Evolutionary conservation across 2,888 invertebrate species (phyloP), one percentile per base, ranked within the genome.

Genomic region (Cheilosia variabilis): DNA sequence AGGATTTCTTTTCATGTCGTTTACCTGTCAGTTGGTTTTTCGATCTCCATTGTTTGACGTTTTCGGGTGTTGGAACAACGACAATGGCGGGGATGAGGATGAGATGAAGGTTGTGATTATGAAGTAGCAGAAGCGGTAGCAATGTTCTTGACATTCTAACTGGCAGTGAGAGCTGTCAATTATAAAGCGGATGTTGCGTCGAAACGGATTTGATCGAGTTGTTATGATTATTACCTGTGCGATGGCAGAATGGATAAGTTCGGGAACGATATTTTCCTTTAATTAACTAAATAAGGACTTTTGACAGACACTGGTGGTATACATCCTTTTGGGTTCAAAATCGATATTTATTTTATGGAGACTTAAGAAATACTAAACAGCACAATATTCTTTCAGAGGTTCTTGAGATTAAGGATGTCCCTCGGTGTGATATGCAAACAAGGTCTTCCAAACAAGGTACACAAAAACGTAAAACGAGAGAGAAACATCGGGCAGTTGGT

Each of bases 141-240:
- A 47, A 37, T 77, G 79, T 84, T 88, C 77, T 88, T 53, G 87
- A 80, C 88, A 84, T 86, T 72, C 63, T 78, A 83, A 88, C 82
- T 88, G 87, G 84, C 87, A 65, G 81, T 57, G 76, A 72, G 72
- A 62, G 76, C 63, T 79, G 83, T 77, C 81, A 82, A 63, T 79
- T 72, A 63, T 24, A 47, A 47, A 69, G 5, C 47, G 37, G 62
- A 68, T 47, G 45, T 37, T 31, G 62, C 4, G 45, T 58, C 22
- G 52, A 60, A 66, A 68, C 22, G 57, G 24, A 60, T 50, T 31
- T 47, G 68, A 68, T 76, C 50, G 43, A 52, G 50, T 58, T 66
- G 65, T 34, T 9, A 55, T 37, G 19, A 45, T 31, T 34, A 63
- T 43, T 43, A 55, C 9, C 34, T 47, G 45, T 4, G n/a, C 24